Base-by-base conservation (phyloP, 2,113 vertebrate species). In the Hucho hucho region DNA sequence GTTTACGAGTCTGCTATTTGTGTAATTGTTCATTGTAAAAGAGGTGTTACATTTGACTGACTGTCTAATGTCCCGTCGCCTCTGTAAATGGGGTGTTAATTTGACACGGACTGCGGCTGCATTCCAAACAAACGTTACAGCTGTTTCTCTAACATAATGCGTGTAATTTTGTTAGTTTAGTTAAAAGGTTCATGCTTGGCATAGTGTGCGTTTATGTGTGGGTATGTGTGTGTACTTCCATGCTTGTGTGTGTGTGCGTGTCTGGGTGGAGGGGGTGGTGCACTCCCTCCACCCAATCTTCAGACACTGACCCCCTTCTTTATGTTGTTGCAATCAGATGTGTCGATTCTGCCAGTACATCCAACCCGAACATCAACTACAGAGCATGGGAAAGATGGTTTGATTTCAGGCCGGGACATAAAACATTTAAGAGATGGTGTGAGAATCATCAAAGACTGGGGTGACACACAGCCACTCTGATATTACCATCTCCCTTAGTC, bases 151-250 rank as follows among this genome's bases (percentile, higher is more conserved):
- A 37, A 9, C 37, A 43, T 11, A 43, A 43, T 43, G 37, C 29
- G 63, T 72, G 59, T 75, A 72, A 53, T 71, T 73, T 76, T 49
- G 64, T 73, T 75, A 75, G 76, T 81, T 86, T 75, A 79, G 59
- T 69, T 74, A 64, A 32, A 69, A 61, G 37, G 29, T 37, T 70
- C 29, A 66, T 56, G 59, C 37, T 9, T 58, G 59, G 56, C 37
- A 43, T 43, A 9, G 37, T 43, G 37, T 43, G 9, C 11, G 37
- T 43, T 43, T 11, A 43, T 43, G 37, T 43, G 37, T 43, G 37
- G 2, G 37, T 9, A 37, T 37, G 59, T 49, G 32, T 72, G 18
- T 58, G 4, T 18, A 18, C 26, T 63, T 63, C 24, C 20, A n/a
- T 65, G 58, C 16, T 2, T 32, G 26, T 20, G 64, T 65, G 4